Evolutionary conservation across 2,888 invertebrate genomes (phyloP), one percentile per base, ranked within the genome.

Genomic region (Pyrrhosoma nymphula): DNA sequence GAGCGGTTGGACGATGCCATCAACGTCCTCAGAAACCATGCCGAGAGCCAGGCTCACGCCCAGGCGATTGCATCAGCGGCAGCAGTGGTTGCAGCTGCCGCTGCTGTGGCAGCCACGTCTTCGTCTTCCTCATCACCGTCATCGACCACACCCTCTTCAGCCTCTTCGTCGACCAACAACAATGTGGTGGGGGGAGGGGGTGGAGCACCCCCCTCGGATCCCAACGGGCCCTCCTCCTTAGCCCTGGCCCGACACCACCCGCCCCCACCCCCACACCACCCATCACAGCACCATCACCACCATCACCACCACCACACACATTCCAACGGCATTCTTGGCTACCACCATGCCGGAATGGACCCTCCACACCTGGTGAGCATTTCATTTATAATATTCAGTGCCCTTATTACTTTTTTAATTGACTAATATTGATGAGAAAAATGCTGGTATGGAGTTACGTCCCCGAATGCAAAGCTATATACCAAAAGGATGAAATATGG

Each of bases 1-100:
- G 99, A 99, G 97, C 98, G 99, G 96, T 97, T 99, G 96, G 99
- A 99, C 97, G 99, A 99, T 97, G 99, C 99, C 96, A 99, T 99
- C 96, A 99, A 99, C 97, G 99, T 99, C 95, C 97, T 99, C 96
- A 98, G 99, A 96, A 99, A 99, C 97, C 99, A 99, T 97, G 99
- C 99, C 95, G 99, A 99, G 97, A 98, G 99, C 95, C 98, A 98
- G 96, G 97, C 96, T 97, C 98, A 96, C 26, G 96, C 96, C 95
- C 96, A 96, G 90, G 96, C 96, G 90, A 55, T 90, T 30, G 95
- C 95, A 26, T 89, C 90, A 6, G 95, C 89, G 26, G 95, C 88
- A n/a, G 95, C 88, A 0, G 95, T 88, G 47, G 95, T 88, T 10
- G 95, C 95, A 0, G 97, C 96, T 97, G 95, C 82, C 0, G 95